Base-by-base conservation (phyloP, 2,888 invertebrate genomes). In the Apotomis capreana region DNA sequence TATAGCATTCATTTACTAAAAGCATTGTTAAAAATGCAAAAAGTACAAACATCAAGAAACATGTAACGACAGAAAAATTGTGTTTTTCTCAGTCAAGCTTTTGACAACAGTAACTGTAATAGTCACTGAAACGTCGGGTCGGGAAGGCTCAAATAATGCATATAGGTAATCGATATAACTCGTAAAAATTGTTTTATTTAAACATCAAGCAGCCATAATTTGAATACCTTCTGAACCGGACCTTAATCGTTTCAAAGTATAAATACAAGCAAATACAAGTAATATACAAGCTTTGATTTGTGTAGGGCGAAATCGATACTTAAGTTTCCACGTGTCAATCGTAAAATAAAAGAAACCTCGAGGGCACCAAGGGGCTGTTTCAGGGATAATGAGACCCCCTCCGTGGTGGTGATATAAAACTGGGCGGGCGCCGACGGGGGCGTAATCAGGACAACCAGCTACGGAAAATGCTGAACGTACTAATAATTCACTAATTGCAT, bases 321-420 rank as follows among this genome's bases (percentile, higher is more conserved):
- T 74, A 71, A 76, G 76, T 57, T 58, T 72, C 72, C 68, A 72
- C 68, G 72, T 72, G 68, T 72, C 72, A 63, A 63, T 72, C 72
- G 72, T 72, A 71, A 68, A 71, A 71, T 72, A 72, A 68, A 63
- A 68, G 68, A 57, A 51, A 68, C 68, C 63, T 52, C 68, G 44
- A 58, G 58, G 72, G 72, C 51, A 57, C 81, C 80, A 76, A 80
- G 78, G 81, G 78, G 81, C 77, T 79, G 83, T 83, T 82, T 81
- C 80, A 76, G 77, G 80, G 76, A 78, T 83, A 85, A 85, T 83
- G 82, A 84, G 84, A 74, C 76, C 79, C 78, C 81, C 79, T 64
- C 58, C 67, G 71, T 74, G 58, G 72, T 72, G 54, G 74, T 68
- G 80, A 79, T 80, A 79, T 82, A 83, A 83, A 83, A 80, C 78